Evolutionary conservation across 2,888 invertebrate species (phyloP), one percentile per base, ranked within the genome.

Genomic region (Teleogryllus oceanicus): DNA sequence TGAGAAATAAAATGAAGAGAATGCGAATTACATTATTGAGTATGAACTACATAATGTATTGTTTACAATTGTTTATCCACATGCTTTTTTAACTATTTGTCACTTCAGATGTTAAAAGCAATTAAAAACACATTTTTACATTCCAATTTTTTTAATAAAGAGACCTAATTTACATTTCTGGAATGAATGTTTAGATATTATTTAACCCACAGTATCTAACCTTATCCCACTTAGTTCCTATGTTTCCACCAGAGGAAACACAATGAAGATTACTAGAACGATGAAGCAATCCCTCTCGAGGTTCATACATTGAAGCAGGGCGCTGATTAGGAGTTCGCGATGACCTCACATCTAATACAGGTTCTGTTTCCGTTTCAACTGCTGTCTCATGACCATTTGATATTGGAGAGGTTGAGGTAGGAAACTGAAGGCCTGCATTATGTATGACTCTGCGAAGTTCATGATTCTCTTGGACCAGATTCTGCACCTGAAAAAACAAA

Each of bases 291-390:
- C 93, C 93, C 88, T 94, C 92, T 84, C 95, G 91, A 83, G 94
- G 91, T 87, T 95, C 95, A 88, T 93, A 96, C 95, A 96, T 95
- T 88, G 95, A 95, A 84, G 93, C 94, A 84, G 95, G 95, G 85
- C 95, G 89, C 86, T 93, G 94, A 82, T 88, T 88, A 81, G 81
- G 74, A 5, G 75, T 24, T 51, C 88, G 83, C 77, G 87, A 83
- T 24, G 87, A 86, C 85, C 88, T 89, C 79, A 88, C 85, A 80
- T 90, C 89, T 84, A 88, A 84, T 51, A 88, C 87, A 24, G 90
- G 89, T 82, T 90, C 90, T 50, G 87, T 84, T 82, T 87, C 87
- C 82, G 85, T 84, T 77, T 89, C 88, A 18, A n/a, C n/a, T 13
- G n/a, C 62, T 84, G 88, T 85, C 81, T 89, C 89, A 74, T 81